Conservation (phyloP, 2,797 vertebrate species). For the Aplochiton taeniatus region DNA sequence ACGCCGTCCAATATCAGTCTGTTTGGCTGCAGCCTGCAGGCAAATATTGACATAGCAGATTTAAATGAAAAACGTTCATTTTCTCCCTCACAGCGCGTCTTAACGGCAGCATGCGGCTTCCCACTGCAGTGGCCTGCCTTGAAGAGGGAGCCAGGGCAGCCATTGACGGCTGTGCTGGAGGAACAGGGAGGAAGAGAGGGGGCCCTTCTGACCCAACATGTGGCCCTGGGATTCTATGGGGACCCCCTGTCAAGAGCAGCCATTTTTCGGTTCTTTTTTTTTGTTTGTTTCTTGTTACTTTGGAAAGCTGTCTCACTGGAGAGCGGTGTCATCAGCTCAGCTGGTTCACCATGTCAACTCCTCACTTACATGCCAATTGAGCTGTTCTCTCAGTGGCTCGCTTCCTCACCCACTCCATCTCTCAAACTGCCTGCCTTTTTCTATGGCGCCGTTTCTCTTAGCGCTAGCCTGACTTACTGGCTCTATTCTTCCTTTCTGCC, state of each 20-base stretch:
- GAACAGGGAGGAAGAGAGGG: slow-evolving; percentile 22
- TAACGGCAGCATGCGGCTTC: not conserved
- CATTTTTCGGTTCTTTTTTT: slow-evolving; percentile 35
- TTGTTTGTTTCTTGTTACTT: slow-evolving; percentile 22
- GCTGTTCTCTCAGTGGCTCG: slow-evolving; percentile 10
- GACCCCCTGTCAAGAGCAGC: slow-evolving; percentile 7
- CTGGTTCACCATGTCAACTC: slow-evolving; percentile 21
- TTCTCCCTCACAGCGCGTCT: not conserved
- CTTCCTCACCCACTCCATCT: not conserved
- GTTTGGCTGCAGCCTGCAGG: slow-evolving; percentile 50
- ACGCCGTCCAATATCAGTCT: slow-evolving; percentile 54
- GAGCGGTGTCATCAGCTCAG: slow-evolving; percentile 32
- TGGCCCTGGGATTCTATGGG: slow-evolving; percentile 12
- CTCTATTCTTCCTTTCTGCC: not conserved
- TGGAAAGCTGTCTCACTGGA: slow-evolving; percentile 22
- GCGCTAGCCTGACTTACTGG: not conserved
- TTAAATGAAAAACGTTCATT: slow-evolving; percentile 44
- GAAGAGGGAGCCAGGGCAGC: not conserved
- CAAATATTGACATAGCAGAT: slow-evolving; percentile 67
- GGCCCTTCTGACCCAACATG: slow-evolving; percentile 22
- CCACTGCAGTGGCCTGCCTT: not conserved
- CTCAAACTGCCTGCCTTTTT: not conserved
- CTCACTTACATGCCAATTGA: slow-evolving; percentile 18
- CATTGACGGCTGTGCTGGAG: not conserved
- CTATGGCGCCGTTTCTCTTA: not conserved